Evolutionary conservation across 2,888 invertebrate species (phyloP), one percentile per base, ranked within the genome.

Genomic region (Philhelius pedissequus): DNA sequence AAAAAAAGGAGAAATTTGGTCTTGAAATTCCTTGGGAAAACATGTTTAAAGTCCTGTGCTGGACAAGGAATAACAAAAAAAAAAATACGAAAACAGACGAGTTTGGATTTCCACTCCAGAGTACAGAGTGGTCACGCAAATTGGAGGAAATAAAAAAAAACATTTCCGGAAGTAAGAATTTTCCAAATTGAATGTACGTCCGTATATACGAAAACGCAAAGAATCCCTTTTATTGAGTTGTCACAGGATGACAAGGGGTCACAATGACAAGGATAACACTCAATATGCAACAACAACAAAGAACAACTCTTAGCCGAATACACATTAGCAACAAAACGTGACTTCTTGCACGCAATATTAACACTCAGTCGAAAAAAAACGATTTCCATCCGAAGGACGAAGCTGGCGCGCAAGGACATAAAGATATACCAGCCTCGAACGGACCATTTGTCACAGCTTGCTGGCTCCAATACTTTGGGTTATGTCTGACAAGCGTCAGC

Each of bases 401-500:
- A 43, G 30, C 25, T 30, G n/a, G n/a, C n/a, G n/a, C n/a, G n/a
- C 30, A 45, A 43, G 45, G 48, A 48, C 18, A 58, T 45, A 69
- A 64, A 76, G 68, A 79, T 75, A 79, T 75, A 75, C 43, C 69
- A 45, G 48, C 56, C 74, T 64, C 43, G 38, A 69, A 60, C 30
- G 62, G 64, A 48, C 62, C 73, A 82, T 82, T 77, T 82, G 77
- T 82, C 82, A 82, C 82, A 77, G 82, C 43, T 73, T 71, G 68
- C 77, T 82, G 62, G 22, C 64, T 64, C 64, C 64, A 48, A 64
- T 48, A 48, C 32, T 22, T n/a, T n/a, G n/a, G n/a, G 4, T 35
- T 64, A 32, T 32, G 64, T 64, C 64, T 64, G 64, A 48, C 64
- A 48, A 64, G 48, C 30, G n/a, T n/a, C n/a, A n/a, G n/a, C n/a